Evolutionary conservation across 2,113 vertebrate genomes (phyloP).

Genomic region (Paramormyrops kingsleyae): DNA sequence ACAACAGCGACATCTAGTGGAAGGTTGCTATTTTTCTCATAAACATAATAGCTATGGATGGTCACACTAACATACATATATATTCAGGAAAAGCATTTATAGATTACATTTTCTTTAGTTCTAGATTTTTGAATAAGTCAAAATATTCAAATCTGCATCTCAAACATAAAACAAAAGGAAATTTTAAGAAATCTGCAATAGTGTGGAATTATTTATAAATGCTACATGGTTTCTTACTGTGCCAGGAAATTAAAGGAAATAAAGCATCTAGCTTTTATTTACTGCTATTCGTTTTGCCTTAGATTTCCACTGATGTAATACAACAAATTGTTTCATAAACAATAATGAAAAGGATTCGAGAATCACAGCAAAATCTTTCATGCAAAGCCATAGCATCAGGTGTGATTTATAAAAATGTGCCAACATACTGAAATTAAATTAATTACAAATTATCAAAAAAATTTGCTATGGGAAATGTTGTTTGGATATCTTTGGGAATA

Average conservation of each 20-base stretch:
- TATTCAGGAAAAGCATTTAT: no score
- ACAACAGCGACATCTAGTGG: slow-evolving; percentile 24
- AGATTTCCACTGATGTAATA: background rate
- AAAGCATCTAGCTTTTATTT: background rate
- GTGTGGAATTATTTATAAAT: background rate
- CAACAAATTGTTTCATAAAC: background rate
- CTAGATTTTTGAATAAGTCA: background rate
- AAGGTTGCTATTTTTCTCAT: background rate
- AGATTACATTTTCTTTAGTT: background rate
- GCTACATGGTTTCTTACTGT: background rate
- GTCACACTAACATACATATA: background rate
- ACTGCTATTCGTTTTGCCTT: background rate
- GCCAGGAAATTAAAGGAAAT: background rate
- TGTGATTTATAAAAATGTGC: background rate
- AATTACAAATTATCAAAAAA: background rate
- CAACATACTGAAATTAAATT: background rate
- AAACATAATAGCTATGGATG: background rate
- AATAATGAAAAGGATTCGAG: background rate
- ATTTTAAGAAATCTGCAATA: background rate
- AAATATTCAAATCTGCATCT: background rate
- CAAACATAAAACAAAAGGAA: slow-evolving; percentile 11
- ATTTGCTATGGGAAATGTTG: background rate
- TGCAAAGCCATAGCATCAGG: background rate
- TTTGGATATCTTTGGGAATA: background rate
- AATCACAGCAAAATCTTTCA: background rate